Base-by-base conservation (phyloP, 2,888 invertebrate species). In the Listrodromus nycthemerus region DNA sequence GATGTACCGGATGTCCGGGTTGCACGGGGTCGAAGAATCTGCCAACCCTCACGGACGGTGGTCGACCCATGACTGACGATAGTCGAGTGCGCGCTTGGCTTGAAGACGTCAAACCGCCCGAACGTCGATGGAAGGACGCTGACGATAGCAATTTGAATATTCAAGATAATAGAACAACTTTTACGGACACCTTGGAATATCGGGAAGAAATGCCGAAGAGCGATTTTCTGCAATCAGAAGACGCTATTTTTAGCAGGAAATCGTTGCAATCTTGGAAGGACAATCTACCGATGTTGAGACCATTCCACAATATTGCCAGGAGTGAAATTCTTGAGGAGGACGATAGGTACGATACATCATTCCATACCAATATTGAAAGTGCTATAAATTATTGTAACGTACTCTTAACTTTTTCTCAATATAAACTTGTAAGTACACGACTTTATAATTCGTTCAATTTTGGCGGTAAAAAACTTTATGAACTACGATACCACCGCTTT, bases 1-100 rank as follows among this genome's bases (percentile, higher is more conserved):
- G 94, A 75, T 96, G 96, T 89, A 93, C 95, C 2, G 96, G 96
- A 6, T 96, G 96, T 90, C 96, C 96, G 5, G 96, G 96, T 19
- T 96, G 96, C 89, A 95, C 95, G 41, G 87, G 90, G 45, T 61
- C 75, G 30, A 69, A 74, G 45, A 85, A 85, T 69, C 76, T 90
- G 3, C 84, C 90, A 0, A 61, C 83, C n/a, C 76, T 90, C 0
- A 80, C 88, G 10, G 90, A 89, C 66, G 69, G 13, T 48, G 87
- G 86, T 3, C 88, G 88, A 10, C 74, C 88, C 1, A 90, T 87
- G 69, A 89, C 89, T 4, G 93, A 93, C 4, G 93, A 93, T 80
- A 93, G 89, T 83, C 90, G 93, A 7, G 92, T 93, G 1, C 87
- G 93, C 13, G 93, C 93, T 1, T 93, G 93, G 93, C 65, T 93